These are phyloP conservation scores for Phrynocephalus forsythii DNA, from an alignment of 2,797 vertebrate species.

Conservation along the genomic window DNA sequence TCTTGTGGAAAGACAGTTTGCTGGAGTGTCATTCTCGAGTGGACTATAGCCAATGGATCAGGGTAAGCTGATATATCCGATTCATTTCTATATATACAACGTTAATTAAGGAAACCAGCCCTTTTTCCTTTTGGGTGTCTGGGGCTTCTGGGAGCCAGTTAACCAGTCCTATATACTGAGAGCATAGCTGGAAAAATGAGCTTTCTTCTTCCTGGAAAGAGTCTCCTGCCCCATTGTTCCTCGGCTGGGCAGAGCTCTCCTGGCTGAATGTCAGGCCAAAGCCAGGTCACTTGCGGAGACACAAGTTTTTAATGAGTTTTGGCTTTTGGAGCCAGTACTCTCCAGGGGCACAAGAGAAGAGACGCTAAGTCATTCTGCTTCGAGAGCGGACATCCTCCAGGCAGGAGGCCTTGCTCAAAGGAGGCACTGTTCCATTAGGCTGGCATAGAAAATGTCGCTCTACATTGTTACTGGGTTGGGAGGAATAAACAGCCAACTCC, in stretches of 20 bases:
- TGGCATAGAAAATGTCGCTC: constrained; percentile 5
- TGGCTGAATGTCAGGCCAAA: constrained; percentile 29
- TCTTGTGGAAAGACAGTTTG: background rate
- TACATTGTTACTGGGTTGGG: background rate
- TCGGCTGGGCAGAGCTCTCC: constrained; percentile 20
- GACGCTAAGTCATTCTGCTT: constrained; percentile 56
- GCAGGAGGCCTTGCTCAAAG: constrained; percentile 42
- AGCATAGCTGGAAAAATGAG: constrained; percentile 34
- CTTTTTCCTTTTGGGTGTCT: background rate
- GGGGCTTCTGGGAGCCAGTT: fast-evolving
- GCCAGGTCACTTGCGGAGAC: background rate
- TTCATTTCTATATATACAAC: fast-evolving
- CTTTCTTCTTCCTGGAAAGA: constrained; percentile 55
- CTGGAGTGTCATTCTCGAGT: background rate
- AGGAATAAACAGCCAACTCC: constrained; percentile 25
- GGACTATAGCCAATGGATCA: background rate
- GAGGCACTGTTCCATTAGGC: constrained; percentile 31
- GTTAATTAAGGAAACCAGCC: fast-evolving
- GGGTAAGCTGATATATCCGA: background rate
- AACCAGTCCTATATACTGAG: background rate
- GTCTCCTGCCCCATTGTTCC: constrained; percentile 56
- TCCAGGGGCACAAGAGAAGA: constrained; percentile 46
- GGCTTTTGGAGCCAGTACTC: constrained; percentile 42
- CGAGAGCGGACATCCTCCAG: constrained; percentile 43
- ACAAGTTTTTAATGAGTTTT: constrained; percentile 11